phyloP scores from a whole-genome alignment of 2,113 vertebrate genomes.

The Colaptes auratus region DNA sequence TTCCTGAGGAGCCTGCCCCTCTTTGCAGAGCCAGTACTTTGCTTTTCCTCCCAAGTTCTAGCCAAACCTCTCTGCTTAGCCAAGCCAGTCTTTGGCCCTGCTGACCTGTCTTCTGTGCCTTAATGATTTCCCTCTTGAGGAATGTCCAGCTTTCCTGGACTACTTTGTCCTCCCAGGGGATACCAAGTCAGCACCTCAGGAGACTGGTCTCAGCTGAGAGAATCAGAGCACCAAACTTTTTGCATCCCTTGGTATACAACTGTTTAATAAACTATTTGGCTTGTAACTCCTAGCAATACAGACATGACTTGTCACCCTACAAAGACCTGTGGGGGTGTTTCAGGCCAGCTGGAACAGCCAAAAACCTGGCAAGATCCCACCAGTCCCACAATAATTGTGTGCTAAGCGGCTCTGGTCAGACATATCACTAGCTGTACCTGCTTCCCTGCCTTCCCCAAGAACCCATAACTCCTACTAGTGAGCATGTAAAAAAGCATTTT shows the following conservation, averaged over 20 bases:
- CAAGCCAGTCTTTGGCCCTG: no score
- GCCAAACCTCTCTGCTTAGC: no score
- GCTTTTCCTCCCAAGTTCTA: no score
- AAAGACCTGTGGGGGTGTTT: rapidly evolving
- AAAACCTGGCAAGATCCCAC: rapidly evolving
- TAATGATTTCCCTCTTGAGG: no score
- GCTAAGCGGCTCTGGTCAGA: rapidly evolving
- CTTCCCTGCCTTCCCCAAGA: background rate
- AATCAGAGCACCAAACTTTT: background rate
- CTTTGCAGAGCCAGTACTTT: no score
- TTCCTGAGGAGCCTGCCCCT: no score
- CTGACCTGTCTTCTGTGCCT: no score
- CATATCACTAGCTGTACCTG: background rate
- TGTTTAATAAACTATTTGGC: background rate
- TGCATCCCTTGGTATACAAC: background rate
- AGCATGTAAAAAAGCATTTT: background rate
- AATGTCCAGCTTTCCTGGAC: no score
- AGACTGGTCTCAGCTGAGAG: background rate
- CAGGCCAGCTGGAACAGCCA: background rate
- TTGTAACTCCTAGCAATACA: background rate
- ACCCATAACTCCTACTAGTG: background rate
- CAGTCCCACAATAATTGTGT: background rate
- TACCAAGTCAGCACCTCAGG: background rate
- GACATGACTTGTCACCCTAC: background rate
- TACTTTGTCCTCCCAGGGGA: no score